Percentiles rank a stretch among this genome's conserved stretches.
These are phyloP conservation scores for Drosophila murphyi DNA, from an alignment of 1,140 invertebrate species.

Conservation along the genomic window DNA sequence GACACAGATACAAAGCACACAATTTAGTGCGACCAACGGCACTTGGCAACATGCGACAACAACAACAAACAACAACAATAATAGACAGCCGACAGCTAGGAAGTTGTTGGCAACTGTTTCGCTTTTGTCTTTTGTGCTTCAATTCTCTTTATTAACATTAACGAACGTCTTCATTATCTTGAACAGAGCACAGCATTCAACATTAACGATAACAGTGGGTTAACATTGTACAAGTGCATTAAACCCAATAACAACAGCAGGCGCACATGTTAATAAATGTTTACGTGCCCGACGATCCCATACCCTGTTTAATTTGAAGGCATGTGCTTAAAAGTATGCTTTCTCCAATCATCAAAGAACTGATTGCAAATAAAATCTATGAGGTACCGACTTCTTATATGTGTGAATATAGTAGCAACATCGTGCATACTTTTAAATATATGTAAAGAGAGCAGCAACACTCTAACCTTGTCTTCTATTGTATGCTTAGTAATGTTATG, in stretches of 20 bases:
- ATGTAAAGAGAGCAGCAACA: too few relatives aligned
- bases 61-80: slow-evolving; percentile 36
- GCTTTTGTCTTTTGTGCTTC: slow-evolving; percentile 43
- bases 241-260: slow-evolving; percentile 38
- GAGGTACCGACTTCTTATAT: too few relatives aligned
- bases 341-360: not conserved
- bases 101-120: slow-evolving; percentile 56
- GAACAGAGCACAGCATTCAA: slow-evolving; percentile 32
- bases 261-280: not conserved
- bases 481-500: too few relatives aligned
- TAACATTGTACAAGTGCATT: slow-evolving; percentile 63
- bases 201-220: slow-evolving; percentile 44
- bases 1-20: slow-evolving; percentile 53
- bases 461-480: too few relatives aligned
- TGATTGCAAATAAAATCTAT: too few relatives aligned
- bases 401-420: too few relatives aligned
- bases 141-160: slow-evolving; percentile 24
- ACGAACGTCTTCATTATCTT: slow-evolving; percentile 45
- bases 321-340: slow-evolving; percentile 27
- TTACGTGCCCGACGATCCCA: not conserved
- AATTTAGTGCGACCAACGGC: slow-evolving; percentile 72
- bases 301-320: slow-evolving; percentile 12
- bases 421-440: too few relatives aligned
- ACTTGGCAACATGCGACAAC: slow-evolving; percentile 60
- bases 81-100: slow-evolving; percentile 35